Evolutionary conservation across 2,113 vertebrate genomes (phyloP).

Genomic region (Coturnix japonica): DNA sequence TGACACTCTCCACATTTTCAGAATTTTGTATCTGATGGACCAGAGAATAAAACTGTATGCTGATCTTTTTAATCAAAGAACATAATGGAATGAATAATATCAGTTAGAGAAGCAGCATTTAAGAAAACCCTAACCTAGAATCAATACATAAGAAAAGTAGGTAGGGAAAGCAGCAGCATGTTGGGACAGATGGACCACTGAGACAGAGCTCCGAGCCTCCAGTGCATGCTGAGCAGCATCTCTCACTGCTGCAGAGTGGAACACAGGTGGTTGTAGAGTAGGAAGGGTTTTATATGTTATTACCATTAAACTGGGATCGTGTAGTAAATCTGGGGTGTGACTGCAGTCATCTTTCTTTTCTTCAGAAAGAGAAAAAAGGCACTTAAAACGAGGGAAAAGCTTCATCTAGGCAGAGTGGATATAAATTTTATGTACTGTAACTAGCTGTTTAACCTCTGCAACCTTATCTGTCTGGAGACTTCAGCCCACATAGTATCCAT

Average conservation of each 20-base stretch:
- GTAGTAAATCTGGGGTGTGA: neutral
- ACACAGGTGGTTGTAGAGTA: neutral
- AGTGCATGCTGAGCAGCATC: neutral
- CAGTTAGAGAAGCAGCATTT: neutral
- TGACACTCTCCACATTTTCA: rapidly evolving
- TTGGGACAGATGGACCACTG: neutral
- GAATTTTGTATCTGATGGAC: neutral
- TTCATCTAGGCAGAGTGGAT: conserved; percentile 22
- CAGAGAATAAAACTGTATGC: neutral
- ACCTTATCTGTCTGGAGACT: conserved; percentile 34
- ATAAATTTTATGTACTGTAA: conserved; percentile 66
- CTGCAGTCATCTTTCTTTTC: conserved; percentile 13
- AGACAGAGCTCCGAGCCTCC: rapidly evolving
- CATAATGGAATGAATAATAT: neutral
- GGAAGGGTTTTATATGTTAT: neutral
- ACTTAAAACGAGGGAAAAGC: conserved; percentile 16
- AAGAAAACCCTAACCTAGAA: neutral
- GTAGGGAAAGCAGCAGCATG: neutral
- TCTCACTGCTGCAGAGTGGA: neutral
- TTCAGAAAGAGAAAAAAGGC: neutral
- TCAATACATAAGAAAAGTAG: neutral
- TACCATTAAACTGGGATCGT: neutral
- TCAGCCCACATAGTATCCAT: conserved; percentile 17
- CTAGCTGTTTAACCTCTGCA: conserved; percentile 57
- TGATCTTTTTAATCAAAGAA: neutral